Evolutionary conservation across 2,797 vertebrate genomes (phyloP).

Genomic region (Tenualosa ilisha): DNA sequence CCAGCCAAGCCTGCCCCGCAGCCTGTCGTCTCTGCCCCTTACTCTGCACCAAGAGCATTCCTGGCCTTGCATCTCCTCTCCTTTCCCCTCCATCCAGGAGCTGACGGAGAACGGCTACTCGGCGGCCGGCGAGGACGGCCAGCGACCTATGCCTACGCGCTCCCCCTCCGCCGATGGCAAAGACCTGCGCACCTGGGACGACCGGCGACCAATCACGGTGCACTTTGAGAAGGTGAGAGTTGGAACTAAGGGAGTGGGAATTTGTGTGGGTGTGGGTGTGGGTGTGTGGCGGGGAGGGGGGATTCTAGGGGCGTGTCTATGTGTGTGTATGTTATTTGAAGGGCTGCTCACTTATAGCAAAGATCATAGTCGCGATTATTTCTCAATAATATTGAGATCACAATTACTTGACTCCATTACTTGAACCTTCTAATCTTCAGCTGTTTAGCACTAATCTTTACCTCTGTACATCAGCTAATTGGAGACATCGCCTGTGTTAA

Average conservation of each 20-base stretch:
- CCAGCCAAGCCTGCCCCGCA: slow-evolving; percentile 54
- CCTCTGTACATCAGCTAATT: no score
- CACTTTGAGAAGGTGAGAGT: slow-evolving; percentile 89
- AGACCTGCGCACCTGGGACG: slow-evolving; percentile 77
- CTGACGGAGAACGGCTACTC: slow-evolving; percentile 88
- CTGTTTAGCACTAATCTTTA: no score
- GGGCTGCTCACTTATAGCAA: no score
- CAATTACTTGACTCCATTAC: no score
- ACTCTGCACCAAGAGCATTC: slow-evolving; percentile 22
- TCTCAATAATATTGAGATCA: no score
- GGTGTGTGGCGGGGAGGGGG: background rate
- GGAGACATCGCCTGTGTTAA: no score
- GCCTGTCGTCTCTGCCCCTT: slow-evolving; percentile 48
- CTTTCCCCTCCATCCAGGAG: slow-evolving; percentile 76
- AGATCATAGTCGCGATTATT: no score
- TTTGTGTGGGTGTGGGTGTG: background rate
- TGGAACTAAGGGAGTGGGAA: background rate
- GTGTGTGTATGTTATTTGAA: background rate
- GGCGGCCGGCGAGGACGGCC: slow-evolving; percentile 66
- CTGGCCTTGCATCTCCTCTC: slow-evolving; percentile 33
- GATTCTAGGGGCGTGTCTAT: background rate
- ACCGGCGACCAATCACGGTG: slow-evolving; percentile 86
- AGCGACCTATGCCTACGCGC: slow-evolving; percentile 67
- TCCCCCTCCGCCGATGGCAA: slow-evolving; percentile 73
- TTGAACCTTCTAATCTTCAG: no score